A percentile compares a stretch with the other conserved stretches of the same genome.
These are phyloP conservation scores for Scaptomyza graminum DNA, from an alignment of 1,140 invertebrate species.

Conservation along the genomic window DNA sequence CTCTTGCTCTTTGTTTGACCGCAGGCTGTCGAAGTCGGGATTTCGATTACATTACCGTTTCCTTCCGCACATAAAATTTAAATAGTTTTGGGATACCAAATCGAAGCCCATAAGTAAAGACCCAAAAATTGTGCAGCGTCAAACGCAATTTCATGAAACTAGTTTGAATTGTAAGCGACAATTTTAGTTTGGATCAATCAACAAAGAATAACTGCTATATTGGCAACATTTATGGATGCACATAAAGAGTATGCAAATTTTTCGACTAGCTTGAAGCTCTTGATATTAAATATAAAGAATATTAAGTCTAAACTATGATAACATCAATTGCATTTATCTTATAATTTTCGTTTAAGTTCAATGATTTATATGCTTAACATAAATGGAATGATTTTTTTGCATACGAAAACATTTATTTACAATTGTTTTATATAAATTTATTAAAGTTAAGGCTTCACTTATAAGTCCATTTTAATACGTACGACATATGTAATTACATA, in stretches of 20 bases:
- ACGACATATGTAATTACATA: too few relatives aligned
- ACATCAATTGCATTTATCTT: too few relatives aligned
- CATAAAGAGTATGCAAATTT: neutral
- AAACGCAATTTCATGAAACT: slow-evolving; percentile 7
- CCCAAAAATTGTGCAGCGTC: slow-evolving; percentile 32
- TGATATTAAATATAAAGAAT: too few relatives aligned
- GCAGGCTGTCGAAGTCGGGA: slow-evolving; percentile 27
- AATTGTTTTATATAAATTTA: too few relatives aligned
- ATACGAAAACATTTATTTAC: too few relatives aligned
- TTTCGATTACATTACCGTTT: slow-evolving; percentile 41
- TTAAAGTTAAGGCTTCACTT: too few relatives aligned
- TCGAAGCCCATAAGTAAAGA: neutral
- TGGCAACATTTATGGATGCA: neutral
- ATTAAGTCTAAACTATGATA: too few relatives aligned
- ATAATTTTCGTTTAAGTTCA: too few relatives aligned
- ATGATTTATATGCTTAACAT: too few relatives aligned
- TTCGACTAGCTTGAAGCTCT: neutral
- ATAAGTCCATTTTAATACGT: too few relatives aligned
- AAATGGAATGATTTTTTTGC: too few relatives aligned
- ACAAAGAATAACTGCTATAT: neutral
- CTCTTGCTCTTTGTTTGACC: slow-evolving; percentile 28
- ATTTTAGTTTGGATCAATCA: slow-evolving; percentile 1
- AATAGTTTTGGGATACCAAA: slow-evolving; percentile 35
- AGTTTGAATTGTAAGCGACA: neutral
- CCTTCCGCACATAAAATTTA: slow-evolving; percentile 49